phyloP scores from a whole-genome alignment of 1,140 invertebrate species.

The Temnothorax nylanderi region DNA sequence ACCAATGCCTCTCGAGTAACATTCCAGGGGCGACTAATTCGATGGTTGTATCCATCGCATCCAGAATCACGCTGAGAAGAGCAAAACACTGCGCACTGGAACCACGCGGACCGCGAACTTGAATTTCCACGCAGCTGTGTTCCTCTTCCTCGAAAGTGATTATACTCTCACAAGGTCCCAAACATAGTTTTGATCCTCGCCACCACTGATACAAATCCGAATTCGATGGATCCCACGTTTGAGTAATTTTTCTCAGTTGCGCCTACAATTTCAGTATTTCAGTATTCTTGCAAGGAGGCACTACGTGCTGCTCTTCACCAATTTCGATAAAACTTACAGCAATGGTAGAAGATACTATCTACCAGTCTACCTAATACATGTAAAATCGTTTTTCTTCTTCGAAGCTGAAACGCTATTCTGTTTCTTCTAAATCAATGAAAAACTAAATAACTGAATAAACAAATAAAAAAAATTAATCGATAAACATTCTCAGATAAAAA shows the following conservation, averaged over 20 bases:
- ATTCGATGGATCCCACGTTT: constrained; percentile 87
- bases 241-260: constrained; percentile 87
- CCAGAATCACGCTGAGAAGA: constrained; percentile 91
- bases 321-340: too few relatives aligned
- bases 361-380: too few relatives aligned
- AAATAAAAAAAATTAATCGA: too few relatives aligned
- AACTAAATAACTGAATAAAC: too few relatives aligned
- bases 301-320: too few relatives aligned
- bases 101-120: constrained; percentile 90
- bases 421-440: too few relatives aligned
- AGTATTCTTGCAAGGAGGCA: background rate
- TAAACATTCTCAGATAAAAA: too few relatives aligned
- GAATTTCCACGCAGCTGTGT: constrained; percentile 90
- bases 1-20: constrained; percentile 88
- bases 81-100: constrained; percentile 89
- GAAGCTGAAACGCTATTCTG: too few relatives aligned
- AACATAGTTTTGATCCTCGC: constrained; percentile 92
- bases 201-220: constrained; percentile 93
- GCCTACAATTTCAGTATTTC: constrained; percentile 69
- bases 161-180: constrained; percentile 90
- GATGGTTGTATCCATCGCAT: constrained; percentile 89
- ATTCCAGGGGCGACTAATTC: constrained; percentile 90
- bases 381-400: too few relatives aligned
- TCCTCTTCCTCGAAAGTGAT: constrained; percentile 89
- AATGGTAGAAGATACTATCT: too few relatives aligned